Evolutionary conservation across 2,797 vertebrate species (phyloP).

Genomic region (Chloroceryle amazona): DNA sequence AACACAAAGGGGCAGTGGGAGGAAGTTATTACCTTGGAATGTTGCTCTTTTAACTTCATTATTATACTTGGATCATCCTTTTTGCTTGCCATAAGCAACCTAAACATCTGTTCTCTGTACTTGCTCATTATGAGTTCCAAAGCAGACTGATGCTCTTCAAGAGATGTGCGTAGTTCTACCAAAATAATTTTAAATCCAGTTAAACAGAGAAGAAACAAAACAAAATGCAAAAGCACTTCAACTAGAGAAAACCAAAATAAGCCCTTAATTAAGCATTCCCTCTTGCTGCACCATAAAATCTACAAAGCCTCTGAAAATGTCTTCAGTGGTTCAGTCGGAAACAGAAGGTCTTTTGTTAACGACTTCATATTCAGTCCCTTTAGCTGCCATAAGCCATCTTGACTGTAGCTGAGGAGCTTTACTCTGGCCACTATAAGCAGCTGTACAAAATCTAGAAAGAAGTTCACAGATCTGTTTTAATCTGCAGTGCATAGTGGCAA

Average conservation of each 20-base stretch:
- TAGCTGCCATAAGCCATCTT: background rate
- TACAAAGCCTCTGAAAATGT: background rate
- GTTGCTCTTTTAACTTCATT: conserved; percentile 94
- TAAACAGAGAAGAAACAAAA: background rate
- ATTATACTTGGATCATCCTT: conserved; percentile 93
- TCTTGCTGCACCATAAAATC: background rate
- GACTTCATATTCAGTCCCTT: background rate
- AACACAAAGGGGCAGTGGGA: background rate
- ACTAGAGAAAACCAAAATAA: background rate
- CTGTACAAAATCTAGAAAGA: background rate
- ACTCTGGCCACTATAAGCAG: background rate
- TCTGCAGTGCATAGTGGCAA: background rate
- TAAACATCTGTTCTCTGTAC: conserved; percentile 97
- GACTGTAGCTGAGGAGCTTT: background rate
- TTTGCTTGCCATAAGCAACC: conserved; percentile 96
- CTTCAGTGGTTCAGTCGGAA: background rate
- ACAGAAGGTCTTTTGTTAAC: background rate
- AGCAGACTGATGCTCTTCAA: conserved; percentile 98
- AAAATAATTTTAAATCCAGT: conserved; percentile 26
- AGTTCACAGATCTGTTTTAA: background rate
- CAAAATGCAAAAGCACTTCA: background rate
- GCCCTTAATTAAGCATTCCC: background rate
- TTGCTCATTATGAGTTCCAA: conserved; percentile 99
- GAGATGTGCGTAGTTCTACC: conserved; percentile 91
- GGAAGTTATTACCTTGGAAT: conserved; percentile 88